Percentiles rank a stretch among this genome's conserved stretches.
Conservation (phyloP, 2,888 invertebrate genomes). For the Clanis bilineata region DNA sequence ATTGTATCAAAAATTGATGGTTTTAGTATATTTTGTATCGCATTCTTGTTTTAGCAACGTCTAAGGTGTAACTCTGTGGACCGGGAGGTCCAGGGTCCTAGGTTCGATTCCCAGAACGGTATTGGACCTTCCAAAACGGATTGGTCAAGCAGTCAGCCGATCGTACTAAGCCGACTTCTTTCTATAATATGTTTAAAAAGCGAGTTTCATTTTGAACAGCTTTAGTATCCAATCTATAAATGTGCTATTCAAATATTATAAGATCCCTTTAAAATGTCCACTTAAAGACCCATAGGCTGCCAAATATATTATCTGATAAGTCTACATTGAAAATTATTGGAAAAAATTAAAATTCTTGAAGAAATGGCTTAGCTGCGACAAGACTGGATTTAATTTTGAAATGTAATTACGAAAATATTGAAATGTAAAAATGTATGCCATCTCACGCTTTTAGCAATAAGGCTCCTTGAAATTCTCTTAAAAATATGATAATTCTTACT, state of each 20-base stretch:
- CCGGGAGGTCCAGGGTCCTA: too few species aligned
- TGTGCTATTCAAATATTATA: neutral
- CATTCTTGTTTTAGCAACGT: too few species aligned
- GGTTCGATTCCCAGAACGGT: too few species aligned
- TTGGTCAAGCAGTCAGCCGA: too few species aligned
- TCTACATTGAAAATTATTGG: neutral
- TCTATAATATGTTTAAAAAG: too few species aligned
- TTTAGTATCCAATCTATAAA: neutral
- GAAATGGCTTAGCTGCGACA: neutral
- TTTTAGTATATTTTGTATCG: too few species aligned
- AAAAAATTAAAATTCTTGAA: neutral
- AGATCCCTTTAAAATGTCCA: neutral
- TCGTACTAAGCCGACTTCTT: too few species aligned
- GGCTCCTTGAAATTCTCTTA: neutral
- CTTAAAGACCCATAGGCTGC: neutral
- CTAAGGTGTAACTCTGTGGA: too few species aligned
- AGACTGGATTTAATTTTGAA: neutral
- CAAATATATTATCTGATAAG: neutral
- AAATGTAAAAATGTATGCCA: neutral
- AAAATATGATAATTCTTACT: neutral
- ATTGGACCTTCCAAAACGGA: too few species aligned
- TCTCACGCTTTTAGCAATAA: neutral
- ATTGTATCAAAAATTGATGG: too few species aligned
- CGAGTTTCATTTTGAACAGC: too few species aligned
- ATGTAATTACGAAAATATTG: conserved; percentile 1